Conservation (phyloP, 2,888 invertebrate genomes). For the Coelinius sp. region DNA sequence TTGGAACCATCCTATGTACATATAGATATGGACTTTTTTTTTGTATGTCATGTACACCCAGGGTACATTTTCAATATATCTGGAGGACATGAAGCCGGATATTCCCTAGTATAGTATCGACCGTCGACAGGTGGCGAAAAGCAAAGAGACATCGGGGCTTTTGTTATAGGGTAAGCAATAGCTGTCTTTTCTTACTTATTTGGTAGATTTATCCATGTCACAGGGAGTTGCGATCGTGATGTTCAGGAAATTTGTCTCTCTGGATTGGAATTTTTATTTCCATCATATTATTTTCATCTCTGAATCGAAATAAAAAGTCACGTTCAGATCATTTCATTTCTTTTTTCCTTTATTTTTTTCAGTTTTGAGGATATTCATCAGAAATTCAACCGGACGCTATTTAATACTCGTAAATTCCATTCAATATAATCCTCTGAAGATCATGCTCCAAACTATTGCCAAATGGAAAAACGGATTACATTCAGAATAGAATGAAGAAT, state of each 20-base stretch:
- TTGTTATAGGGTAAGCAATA: slow-evolving; percentile 32
- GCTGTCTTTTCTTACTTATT: slow-evolving; percentile 9
- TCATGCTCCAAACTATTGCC: too few relatives aligned
- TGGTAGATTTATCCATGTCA: slow-evolving; percentile 41
- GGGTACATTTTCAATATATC: slow-evolving; percentile 18
- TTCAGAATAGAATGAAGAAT: too few relatives aligned
- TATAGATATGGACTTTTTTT: slow-evolving; percentile 3
- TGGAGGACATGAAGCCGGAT: slow-evolving; percentile 28
- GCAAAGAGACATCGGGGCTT: slow-evolving; percentile 36
- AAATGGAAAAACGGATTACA: too few relatives aligned
- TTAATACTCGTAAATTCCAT: too few relatives aligned
- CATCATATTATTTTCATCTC: background rate
- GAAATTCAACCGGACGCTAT: too few relatives aligned
- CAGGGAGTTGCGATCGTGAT: slow-evolving; percentile 48
- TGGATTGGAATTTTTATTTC: background rate
- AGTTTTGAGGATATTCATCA: too few relatives aligned
- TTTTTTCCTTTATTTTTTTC: too few relatives aligned
- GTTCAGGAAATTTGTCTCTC: slow-evolving; percentile 34
- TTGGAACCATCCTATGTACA: slow-evolving; percentile 9
- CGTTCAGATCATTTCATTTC: too few relatives aligned
- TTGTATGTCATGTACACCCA: slow-evolving; percentile 10
- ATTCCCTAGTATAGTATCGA: slow-evolving; percentile 36
- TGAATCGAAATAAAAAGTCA: background rate
- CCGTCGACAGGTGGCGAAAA: slow-evolving; percentile 43
- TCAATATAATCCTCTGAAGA: too few relatives aligned